These are phyloP conservation scores for Molanna angustata DNA, from an alignment of 2,888 invertebrate species.

Conservation along the genomic window DNA sequence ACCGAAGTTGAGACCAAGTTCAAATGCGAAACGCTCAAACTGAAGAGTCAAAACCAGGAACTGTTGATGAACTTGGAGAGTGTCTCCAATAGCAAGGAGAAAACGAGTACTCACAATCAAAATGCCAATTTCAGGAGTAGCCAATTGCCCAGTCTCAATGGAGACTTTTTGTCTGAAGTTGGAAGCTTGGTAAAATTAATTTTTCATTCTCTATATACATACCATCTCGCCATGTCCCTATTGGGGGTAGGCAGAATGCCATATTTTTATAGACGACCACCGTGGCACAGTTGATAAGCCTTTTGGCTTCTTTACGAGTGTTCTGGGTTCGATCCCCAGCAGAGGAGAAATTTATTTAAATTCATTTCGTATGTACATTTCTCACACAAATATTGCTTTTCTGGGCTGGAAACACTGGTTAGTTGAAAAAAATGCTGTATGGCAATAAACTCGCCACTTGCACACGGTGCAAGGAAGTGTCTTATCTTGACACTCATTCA, in stretches of 20 bases:
- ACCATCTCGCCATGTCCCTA: neutral
- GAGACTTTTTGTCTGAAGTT: conserved; percentile 55
- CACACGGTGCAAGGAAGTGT: too few relatives aligned
- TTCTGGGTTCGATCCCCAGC: too few relatives aligned
- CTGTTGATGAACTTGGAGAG: conserved; percentile 34
- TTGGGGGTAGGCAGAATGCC: neutral
- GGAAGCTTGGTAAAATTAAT: conserved; percentile 55
- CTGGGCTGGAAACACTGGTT: too few relatives aligned
- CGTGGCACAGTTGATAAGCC: too few relatives aligned
- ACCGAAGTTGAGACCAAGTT: conserved; percentile 60
- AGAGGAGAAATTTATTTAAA: too few relatives aligned
- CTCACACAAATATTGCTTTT: too few relatives aligned
- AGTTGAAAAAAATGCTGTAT: too few relatives aligned
- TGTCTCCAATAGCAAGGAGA: conserved; percentile 25
- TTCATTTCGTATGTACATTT: too few relatives aligned
- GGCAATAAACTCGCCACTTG: too few relatives aligned
- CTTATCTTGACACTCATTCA: too few relatives aligned
- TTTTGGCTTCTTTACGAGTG: too few relatives aligned
- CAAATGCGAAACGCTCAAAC: conserved; percentile 57
- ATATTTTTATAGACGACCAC: too few relatives aligned
- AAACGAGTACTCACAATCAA: conserved; percentile 35
- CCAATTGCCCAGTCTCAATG: conserved; percentile 52
- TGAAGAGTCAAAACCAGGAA: conserved; percentile 58
- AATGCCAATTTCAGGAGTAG: conserved; percentile 43
- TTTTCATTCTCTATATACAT: neutral